Evolutionary conservation across 2,797 vertebrate genomes (phyloP).

Genomic region (Paratrypauchen microcephalus): DNA sequence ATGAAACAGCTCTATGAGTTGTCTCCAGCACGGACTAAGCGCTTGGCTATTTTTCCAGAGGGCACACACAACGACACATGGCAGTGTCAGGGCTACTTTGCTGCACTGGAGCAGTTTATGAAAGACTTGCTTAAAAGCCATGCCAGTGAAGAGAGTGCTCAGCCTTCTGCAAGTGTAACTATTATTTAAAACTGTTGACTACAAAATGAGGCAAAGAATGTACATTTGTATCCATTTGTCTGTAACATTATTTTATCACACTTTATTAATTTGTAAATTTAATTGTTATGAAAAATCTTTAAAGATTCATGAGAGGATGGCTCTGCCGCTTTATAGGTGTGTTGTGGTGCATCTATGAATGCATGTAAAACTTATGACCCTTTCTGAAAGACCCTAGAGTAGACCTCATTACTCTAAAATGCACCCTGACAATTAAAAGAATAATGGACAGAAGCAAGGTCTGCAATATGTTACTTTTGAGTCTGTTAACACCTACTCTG

Average conservation of each 20-base stretch:
- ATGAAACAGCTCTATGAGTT: slow-evolving; percentile 99
- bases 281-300: slow-evolving; percentile 39
- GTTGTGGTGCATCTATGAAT: slow-evolving; percentile 57
- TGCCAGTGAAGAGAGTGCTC: slow-evolving; percentile 87
- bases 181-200: slow-evolving; percentile 81
- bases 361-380: slow-evolving; percentile 60
- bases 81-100: slow-evolving; percentile 98
- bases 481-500: not conserved
- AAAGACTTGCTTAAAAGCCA: slow-evolving; percentile 93
- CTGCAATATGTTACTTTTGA: not conserved
- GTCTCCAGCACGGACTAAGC: slow-evolving; percentile 97
- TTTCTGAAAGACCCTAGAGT: slow-evolving; percentile 52
- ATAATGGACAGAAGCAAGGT: not conserved
- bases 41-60: slow-evolving; percentile 94
- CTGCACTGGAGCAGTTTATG: slow-evolving; percentile 95
- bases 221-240: slow-evolving; percentile 78
- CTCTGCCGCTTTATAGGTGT: slow-evolving; percentile 31
- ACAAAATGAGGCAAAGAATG: slow-evolving; percentile 64
- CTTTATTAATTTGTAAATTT: slow-evolving; percentile 34
- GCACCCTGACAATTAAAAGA: not conserved
- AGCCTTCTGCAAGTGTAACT: slow-evolving; percentile 89
- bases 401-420: slow-evolving; percentile 38
- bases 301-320: slow-evolving; percentile 42
- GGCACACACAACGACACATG: slow-evolving; percentile 99
- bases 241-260: slow-evolving; percentile 51